Base-by-base conservation (phyloP, 2,888 invertebrate species). In the Brenthis ino region DNA sequence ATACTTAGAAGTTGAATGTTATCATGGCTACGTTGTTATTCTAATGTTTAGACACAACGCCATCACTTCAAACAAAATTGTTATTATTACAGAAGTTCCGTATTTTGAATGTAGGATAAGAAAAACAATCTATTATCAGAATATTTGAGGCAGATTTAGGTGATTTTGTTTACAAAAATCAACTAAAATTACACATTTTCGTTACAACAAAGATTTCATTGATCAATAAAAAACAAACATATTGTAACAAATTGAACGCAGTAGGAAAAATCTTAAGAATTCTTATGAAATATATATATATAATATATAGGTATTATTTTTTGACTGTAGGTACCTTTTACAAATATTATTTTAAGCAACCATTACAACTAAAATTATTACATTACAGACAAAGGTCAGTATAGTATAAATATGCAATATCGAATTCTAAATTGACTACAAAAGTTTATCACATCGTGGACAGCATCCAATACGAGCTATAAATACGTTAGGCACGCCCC, bases 401-500 rank as follows among this genome's bases (percentile, higher is more conserved):
- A 51, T 37, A 48, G 73, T 77, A 77, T 78, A 78, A 78, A 77
- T 79, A 77, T 76, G 74, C 68, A 64, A 74, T 68, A 69, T 72
- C 69, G 64, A 72, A 72, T 56, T 66, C 65, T 70, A 68, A 65
- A 75, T 72, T 66, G 68, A 56, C 70, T 57, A 73, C 68, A 72
- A 65, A 69, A 71, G 68, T 72, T 74, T 69, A 71, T 75, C 66
- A 67, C 69, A 66, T 57, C 57, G 74, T 76, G 76, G 76, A 73
- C 73, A 66, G 70, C 65, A 69, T 76, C 76, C 77, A 76, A 76
- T 71, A 74, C 54, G 64, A 70, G 75, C 76, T 80, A 83, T 81
- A 80, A 79, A 80, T 81, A 83, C 74, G 72, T 75, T 75, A 76
- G 80, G 78, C 85, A 84, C 86, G 83, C 85, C 85, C 81, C 81